A percentile compares a stretch with the other conserved stretches of the same genome.
These are phyloP conservation scores for Adelges cooleyi DNA, from an alignment of 1,140 invertebrate species.

Conservation along the genomic window DNA sequence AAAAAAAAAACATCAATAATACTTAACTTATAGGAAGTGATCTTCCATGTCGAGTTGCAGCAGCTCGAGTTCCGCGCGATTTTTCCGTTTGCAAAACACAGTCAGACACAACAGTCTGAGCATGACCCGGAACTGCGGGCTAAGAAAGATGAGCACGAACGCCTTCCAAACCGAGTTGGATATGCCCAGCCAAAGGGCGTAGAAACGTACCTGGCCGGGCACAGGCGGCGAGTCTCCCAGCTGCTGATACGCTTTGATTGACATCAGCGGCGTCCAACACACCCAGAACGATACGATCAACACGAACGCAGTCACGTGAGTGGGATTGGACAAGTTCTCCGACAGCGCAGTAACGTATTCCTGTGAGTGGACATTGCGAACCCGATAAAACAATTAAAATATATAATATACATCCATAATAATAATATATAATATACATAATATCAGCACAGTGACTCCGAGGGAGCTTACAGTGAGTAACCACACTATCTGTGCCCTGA, in stretches of 20 bases:
- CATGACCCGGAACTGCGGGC: conserved; percentile 79
- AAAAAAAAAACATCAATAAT: conserved; percentile 17
- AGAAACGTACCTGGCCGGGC: conserved; percentile 77
- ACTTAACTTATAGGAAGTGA: conserved; percentile 38
- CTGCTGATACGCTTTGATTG: conserved; percentile 50
- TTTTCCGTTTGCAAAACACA: conserved; percentile 69
- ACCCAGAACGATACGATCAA: conserved; percentile 80
- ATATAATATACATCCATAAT: no score
- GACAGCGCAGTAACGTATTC: conserved; percentile 82
- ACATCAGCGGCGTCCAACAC: conserved; percentile 83
- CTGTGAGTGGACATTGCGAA: no score
- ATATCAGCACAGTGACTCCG: no score
- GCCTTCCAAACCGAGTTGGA: conserved; percentile 91
- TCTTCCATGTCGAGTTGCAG: conserved; percentile 72
- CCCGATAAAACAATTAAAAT: no score
- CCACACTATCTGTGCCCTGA: no score
- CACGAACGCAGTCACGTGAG: conserved; percentile 88
- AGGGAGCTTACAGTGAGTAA: no score
- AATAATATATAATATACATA: no score
- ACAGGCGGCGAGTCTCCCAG: conserved; percentile 15
- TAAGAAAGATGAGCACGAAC: conserved; percentile 72
- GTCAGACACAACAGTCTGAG: conserved; percentile 76
- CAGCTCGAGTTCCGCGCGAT: conserved; percentile 64
- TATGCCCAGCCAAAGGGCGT: conserved; percentile 84
- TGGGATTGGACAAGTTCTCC: conserved; percentile 81